Evolutionary conservation across 2,113 vertebrate species (phyloP).

Genomic region (Epinephelus cyanopodus): DNA sequence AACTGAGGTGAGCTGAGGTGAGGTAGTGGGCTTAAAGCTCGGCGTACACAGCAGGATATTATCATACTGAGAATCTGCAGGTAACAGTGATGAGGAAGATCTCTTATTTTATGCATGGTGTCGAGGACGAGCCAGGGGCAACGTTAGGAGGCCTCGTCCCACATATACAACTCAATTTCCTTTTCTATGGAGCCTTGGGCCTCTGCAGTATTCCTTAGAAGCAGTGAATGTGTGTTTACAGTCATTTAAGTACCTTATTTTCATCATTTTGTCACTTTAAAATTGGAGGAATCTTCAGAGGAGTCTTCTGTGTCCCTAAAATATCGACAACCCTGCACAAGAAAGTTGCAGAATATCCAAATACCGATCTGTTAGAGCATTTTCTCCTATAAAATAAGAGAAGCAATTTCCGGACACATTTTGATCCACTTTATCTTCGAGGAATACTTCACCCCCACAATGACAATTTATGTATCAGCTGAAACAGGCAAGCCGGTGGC

Average conservation of each 20-base stretch:
- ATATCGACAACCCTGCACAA: not conserved
- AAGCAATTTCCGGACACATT: no score
- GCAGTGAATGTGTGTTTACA: not conserved
- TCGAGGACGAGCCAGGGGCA: not conserved
- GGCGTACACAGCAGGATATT: not conserved
- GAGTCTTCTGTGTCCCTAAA: no score
- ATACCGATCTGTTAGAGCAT: not conserved
- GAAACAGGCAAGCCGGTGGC: no score
- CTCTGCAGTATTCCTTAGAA: not conserved
- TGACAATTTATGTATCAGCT: no score
- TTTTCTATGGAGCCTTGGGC: not conserved
- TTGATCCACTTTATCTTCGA: no score
- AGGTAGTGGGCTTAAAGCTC: not conserved
- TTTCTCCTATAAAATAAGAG: no score
- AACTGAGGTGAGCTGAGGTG: not conserved
- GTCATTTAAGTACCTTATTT: not conserved
- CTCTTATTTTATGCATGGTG: not conserved
- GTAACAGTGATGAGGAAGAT: constrained; percentile 16
- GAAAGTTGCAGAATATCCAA: not conserved
- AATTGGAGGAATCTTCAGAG: not conserved
- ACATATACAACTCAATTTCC: not conserved
- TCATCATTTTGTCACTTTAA: not conserved
- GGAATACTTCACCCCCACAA: no score
- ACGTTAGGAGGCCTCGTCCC: not conserved
- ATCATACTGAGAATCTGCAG: constrained; percentile 34